Evolutionary conservation across 37 sponge, comb jelly and placozoan species (phyloP), one percentile per base, ranked within the genome.

Genomic region (Chondrosia reniformis): DNA sequence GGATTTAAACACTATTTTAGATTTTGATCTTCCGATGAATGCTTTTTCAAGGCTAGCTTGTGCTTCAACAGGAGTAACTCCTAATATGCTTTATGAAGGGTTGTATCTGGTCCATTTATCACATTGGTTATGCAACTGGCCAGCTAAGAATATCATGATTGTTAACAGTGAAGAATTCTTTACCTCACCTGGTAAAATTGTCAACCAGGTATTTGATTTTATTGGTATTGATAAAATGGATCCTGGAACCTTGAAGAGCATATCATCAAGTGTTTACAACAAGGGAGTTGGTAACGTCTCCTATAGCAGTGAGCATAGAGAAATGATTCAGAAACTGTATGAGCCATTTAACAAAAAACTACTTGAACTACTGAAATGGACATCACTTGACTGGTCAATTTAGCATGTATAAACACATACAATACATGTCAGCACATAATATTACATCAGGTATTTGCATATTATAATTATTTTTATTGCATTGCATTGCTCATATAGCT

Each of bases 101-200:
- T 46, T 85, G 22, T 90, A 90, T 65, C 84, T 80, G 49, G 62
- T 85, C 13, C 83, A 83, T 63, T 74, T 90, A 12, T 40, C 52
- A 37, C 82, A 85, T 63, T 90, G 90, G 90, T 44, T 90, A 21
- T 90, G 90, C 63, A 90, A 90, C 69, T 90, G 77, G 79, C 90
- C 90, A n/a, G 2, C 66, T 7, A 83, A 85, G 55, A 90, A 90
- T 42, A 85, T 90, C 33, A 45, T 90, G 32, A 79, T 90, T 22
- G 0, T 90, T 5, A 90, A 90, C 72, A 85, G 83, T 54, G 90
- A 90, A 62, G 90, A 90, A 45, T 90, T 90, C 33, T 85, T 57
- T 45, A 44, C n/a, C 7, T 67, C 82, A 39, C 44, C 90, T 12
- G 36, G 65, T 15, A 32, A 8, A 17, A 79, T 85, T 21, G 36